phyloP scores from a whole-genome alignment of 1,140 invertebrate species.

The Onthophagus taurus region DNA sequence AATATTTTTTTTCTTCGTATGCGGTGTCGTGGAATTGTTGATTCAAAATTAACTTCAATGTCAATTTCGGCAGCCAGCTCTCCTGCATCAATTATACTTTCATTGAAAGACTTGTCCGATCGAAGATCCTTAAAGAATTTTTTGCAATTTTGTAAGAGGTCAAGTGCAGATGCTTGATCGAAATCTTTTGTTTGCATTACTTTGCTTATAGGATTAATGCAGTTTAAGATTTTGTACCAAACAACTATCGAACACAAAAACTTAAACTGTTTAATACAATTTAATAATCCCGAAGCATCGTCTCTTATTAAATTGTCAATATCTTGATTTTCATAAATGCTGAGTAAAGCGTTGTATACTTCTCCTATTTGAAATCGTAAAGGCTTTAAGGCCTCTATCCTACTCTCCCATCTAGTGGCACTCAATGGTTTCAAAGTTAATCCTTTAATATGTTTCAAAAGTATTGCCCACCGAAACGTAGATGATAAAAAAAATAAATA shows the following conservation, averaged over 20 bases:
- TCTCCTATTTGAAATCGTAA: constrained; percentile 18
- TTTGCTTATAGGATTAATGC: constrained; percentile 18
- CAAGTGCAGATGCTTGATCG: constrained; percentile 10
- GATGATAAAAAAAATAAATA: constrained; percentile 13
- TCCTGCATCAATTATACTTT: constrained; percentile 10
- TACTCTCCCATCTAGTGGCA: constrained; percentile 19
- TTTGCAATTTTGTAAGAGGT: constrained; percentile 16
- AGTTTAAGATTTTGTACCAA: constrained; percentile 16
- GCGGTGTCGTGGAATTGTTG: constrained; percentile 12
- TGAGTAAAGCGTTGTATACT: constrained; percentile 17
- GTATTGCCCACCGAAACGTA: constrained; percentile 7
- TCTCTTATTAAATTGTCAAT: constrained; percentile 12
- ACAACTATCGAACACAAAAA: constrained; percentile 14
- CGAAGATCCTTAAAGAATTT: constrained; percentile 15
- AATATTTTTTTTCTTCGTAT: constrained; percentile 13
- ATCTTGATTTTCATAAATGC: constrained; percentile 11
- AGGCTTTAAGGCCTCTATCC: constrained; percentile 19
- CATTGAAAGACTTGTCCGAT: constrained; percentile 10
- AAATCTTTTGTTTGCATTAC: constrained; percentile 15
- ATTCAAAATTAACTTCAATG: constrained; percentile 16
- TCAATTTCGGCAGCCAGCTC: constrained; percentile 12
- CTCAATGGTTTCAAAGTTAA: constrained; percentile 18
- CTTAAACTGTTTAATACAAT: constrained; percentile 17
- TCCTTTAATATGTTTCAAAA: constrained; percentile 9
- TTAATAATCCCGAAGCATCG: constrained; percentile 14